A percentile compares a stretch with the other conserved stretches of the same genome.
Evolutionary conservation across 2,888 invertebrate genomes (phyloP).

Genomic region (Meghimatium bilineatum): DNA sequence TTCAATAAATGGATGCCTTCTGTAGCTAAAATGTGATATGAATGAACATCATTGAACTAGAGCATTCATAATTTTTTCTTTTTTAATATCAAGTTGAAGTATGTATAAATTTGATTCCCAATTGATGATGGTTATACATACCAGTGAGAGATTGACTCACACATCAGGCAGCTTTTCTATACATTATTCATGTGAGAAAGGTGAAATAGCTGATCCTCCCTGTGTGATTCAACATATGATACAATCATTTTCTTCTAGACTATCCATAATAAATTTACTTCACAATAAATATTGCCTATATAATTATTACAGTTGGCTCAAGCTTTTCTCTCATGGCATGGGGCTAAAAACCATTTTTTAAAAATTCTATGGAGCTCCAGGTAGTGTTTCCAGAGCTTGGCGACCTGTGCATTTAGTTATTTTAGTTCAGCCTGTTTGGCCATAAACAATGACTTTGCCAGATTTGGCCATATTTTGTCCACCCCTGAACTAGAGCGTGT

Average conservation of each 20-base stretch:
- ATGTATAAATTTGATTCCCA: neutral
- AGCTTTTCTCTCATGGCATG: no score
- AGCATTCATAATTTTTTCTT: neutral
- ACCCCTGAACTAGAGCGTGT: no score
- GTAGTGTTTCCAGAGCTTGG: no score
- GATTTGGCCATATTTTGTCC: no score
- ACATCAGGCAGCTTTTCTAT: constrained; percentile 31
- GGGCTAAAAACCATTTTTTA: no score
- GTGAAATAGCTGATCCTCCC: neutral
- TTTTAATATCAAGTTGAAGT: neutral
- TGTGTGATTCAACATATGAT: neutral
- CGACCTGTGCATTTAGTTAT: no score
- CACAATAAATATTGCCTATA: neutral
- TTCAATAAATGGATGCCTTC: neutral
- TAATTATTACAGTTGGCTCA: no score
- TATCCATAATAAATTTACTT: neutral
- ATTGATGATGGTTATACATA: constrained; percentile 16
- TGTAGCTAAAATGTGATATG: neutral
- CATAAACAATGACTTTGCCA: no score
- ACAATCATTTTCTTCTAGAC: neutral
- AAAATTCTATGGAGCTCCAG: no score
- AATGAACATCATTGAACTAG: neutral
- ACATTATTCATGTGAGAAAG: constrained; percentile 20
- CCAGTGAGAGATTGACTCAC: constrained; percentile 26
- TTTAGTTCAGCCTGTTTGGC: no score